Conservation (phyloP, 2,888 invertebrate genomes). For the Meandrusa payeni region DNA sequence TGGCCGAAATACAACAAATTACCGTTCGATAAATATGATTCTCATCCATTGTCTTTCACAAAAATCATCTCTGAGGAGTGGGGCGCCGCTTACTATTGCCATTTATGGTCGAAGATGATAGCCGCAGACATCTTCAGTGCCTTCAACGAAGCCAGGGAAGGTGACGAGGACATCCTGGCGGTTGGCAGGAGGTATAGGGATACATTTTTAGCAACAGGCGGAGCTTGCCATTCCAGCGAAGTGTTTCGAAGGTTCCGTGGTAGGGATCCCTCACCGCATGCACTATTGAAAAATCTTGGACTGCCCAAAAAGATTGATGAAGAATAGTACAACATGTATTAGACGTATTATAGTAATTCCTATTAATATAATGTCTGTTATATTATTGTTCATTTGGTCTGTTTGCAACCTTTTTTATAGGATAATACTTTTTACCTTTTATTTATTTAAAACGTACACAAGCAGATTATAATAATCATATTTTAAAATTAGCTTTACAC, state of each 20-base stretch:
- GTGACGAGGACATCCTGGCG: slow-evolving; percentile 74
- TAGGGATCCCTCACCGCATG: slow-evolving; percentile 93
- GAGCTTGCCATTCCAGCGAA: slow-evolving; percentile 90
- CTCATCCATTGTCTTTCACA: slow-evolving; percentile 91
- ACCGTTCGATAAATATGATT: slow-evolving; percentile 88
- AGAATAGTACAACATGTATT: slow-evolving; percentile 37
- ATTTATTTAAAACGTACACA: no score
- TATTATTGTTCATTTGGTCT: no score
- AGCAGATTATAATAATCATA: no score
- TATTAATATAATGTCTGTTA: slow-evolving; percentile 41
- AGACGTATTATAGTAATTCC: no score
- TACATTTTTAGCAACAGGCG: slow-evolving; percentile 91
- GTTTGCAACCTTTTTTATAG: slow-evolving; percentile 18
- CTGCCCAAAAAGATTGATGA: slow-evolving; percentile 62
- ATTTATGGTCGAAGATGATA: slow-evolving; percentile 92
- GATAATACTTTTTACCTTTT: no score
- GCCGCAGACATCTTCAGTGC: slow-evolving; percentile 95
- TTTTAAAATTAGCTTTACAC: no score
- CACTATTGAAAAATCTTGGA: slow-evolving; percentile 85
- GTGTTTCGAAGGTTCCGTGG: slow-evolving; percentile 95
- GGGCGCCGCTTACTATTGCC: slow-evolving; percentile 92
- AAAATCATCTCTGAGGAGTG: slow-evolving; percentile 91
- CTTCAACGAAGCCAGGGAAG: slow-evolving; percentile 85
- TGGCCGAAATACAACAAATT: slow-evolving; percentile 92
- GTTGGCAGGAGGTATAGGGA: slow-evolving; percentile 88